phyloP scores from a whole-genome alignment of 2,888 invertebrate species.

The Sphinx pinastri region DNA sequence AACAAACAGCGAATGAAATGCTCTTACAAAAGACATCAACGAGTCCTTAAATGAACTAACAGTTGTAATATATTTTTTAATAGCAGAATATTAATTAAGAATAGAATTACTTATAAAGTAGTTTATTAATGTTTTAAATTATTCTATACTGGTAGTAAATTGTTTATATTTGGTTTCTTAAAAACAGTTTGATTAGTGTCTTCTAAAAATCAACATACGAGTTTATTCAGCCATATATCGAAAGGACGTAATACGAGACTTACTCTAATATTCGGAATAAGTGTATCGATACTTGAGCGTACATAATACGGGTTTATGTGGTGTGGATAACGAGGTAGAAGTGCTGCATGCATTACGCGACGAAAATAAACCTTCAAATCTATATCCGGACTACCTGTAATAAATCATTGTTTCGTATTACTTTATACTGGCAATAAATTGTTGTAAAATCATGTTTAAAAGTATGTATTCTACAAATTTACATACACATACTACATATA shows the following conservation, averaged over 20 bases:
- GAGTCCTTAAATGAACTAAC: not conserved
- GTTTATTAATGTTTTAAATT: not conserved
- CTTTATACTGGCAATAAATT: not conserved
- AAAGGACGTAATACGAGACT: not conserved
- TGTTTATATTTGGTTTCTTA: no score
- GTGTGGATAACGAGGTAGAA: not conserved
- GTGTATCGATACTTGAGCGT: slow-evolving; percentile 8
- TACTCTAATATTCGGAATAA: not conserved
- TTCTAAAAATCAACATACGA: no score
- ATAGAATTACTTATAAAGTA: not conserved
- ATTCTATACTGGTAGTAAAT: no score
- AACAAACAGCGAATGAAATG: not conserved
- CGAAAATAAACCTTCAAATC: not conserved
- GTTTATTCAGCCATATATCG: no score
- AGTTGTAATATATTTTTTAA: not conserved
- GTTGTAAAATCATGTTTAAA: not conserved
- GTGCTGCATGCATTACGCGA: not conserved
- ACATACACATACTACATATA: not conserved
- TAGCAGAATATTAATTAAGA: not conserved
- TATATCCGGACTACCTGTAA: not conserved
- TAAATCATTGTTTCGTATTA: not conserved
- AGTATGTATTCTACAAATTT: not conserved
- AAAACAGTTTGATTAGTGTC: no score
- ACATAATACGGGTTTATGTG: not conserved
- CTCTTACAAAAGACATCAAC: slow-evolving; percentile 8